Evolutionary conservation across 1,140 invertebrate species (phyloP).

Genomic region (Vanessa tameamea): DNA sequence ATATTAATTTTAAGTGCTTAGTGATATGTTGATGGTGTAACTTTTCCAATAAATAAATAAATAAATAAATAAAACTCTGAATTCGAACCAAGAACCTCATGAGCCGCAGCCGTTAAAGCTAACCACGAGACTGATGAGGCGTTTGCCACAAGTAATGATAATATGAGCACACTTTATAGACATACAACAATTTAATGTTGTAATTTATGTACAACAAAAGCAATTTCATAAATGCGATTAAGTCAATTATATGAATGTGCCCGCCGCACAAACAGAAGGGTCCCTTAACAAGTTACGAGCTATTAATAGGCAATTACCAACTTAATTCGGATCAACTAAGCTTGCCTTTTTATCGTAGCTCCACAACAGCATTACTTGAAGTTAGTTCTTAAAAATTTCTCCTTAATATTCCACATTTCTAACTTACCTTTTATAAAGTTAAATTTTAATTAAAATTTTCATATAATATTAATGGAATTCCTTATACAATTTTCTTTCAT

Average conservation of each 20-base stretch:
- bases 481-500: neutral
- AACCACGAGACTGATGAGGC: no score
- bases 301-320: slow-evolving; percentile 31
- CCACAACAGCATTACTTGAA: neutral
- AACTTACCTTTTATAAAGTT: neutral
- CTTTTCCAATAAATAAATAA: no score
- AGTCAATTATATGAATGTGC: slow-evolving; percentile 30
- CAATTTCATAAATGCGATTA: slow-evolving; percentile 20
- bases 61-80: no score
- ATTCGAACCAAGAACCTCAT: no score
- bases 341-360: neutral
- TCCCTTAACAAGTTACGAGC: slow-evolving; percentile 28
- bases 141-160: no score
- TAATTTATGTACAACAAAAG: slow-evolving; percentile 17
- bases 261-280: slow-evolving; percentile 19
- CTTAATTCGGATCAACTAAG: slow-evolving; percentile 24
- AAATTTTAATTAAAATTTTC: neutral
- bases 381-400: neutral
- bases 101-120: no score
- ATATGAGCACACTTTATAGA: neutral
- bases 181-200: neutral
- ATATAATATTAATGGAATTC: neutral
- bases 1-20: no score
- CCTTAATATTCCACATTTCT: neutral
- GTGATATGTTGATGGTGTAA: no score